These are phyloP conservation scores for Brotula barbata DNA, from an alignment of 2,797 vertebrate genomes.

Conservation along the genomic window DNA sequence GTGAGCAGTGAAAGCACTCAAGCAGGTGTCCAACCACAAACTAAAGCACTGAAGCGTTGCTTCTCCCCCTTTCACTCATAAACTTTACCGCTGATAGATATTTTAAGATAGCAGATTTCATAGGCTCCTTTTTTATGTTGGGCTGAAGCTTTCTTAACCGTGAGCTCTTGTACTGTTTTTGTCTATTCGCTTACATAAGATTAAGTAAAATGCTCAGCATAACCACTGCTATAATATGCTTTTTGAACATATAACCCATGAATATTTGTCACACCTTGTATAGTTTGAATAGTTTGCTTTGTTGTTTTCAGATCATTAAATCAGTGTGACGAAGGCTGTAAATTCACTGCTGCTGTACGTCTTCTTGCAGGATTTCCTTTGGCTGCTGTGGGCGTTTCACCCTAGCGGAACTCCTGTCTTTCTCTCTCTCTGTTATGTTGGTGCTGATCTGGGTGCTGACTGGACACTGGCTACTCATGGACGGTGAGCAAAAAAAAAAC, in stretches of 20 bases:
- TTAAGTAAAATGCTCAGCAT: too few relatives aligned
- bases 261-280: too few relatives aligned
- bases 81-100: neutral
- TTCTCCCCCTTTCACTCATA: too few relatives aligned
- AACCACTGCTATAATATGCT: too few relatives aligned
- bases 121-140: too few relatives aligned
- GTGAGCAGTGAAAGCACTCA: too few relatives aligned
- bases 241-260: too few relatives aligned
- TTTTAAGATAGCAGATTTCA: neutral
- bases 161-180: neutral
- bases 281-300: too few relatives aligned
- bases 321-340: neutral
- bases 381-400: conserved; percentile 99
- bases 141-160: too few relatives aligned
- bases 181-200: neutral
- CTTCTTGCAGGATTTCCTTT: conserved; percentile 90
- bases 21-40: neutral
- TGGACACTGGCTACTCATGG: conserved; percentile 99
- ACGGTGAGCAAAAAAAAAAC: too few relatives aligned
- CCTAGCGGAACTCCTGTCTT: conserved; percentile 94
- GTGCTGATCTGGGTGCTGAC: conserved; percentile 99
- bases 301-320: neutral
- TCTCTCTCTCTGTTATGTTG: conserved; percentile 95
- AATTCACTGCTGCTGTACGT: conserved; percentile 5
- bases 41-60: too few relatives aligned